A percentile compares a stretch with the other conserved stretches of the same genome.
Evolutionary conservation across 2,797 vertebrate species (phyloP).

Genomic region (Halcyon smyrnensis): DNA sequence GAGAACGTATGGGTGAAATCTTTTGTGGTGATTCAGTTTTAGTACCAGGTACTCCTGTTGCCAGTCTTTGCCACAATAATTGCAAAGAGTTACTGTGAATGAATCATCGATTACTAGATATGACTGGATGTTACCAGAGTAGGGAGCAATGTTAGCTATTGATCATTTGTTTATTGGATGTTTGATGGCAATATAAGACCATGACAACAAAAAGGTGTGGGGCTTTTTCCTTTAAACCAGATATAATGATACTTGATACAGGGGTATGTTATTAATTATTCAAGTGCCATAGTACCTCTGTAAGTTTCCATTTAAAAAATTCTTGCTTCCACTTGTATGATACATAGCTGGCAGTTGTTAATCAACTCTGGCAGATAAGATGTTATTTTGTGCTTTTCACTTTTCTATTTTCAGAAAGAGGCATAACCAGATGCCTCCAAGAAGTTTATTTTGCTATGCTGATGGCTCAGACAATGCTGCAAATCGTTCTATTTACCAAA

Average conservation of each 20-base stretch:
- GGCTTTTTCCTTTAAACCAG: not conserved
- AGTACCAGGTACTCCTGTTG: not conserved
- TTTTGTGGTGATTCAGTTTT: not conserved
- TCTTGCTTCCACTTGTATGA: not conserved
- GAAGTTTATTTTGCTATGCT: not conserved
- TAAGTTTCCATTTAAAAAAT: not conserved
- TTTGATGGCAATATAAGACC: not conserved
- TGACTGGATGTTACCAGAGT: not conserved
- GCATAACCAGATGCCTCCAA: not conserved
- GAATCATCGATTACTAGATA: not conserved
- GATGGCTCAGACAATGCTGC: not conserved
- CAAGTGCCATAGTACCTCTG: not conserved
- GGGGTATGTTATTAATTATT: not conserved
- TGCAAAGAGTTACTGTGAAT: not conserved
- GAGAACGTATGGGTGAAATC: not conserved
- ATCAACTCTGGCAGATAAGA: not conserved
- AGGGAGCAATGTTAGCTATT: not conserved
- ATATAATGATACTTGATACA: not conserved
- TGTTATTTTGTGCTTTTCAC: not conserved
- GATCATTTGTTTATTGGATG: not conserved
- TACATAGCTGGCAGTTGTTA: not conserved
- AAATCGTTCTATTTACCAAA: slow-evolving; percentile 4
- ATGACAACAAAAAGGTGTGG: not conserved
- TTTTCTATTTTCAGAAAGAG: not conserved
- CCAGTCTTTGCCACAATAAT: not conserved